Evolutionary conservation across 2,797 vertebrate genomes (phyloP).

Genomic region (Eremophila alpestris): DNA sequence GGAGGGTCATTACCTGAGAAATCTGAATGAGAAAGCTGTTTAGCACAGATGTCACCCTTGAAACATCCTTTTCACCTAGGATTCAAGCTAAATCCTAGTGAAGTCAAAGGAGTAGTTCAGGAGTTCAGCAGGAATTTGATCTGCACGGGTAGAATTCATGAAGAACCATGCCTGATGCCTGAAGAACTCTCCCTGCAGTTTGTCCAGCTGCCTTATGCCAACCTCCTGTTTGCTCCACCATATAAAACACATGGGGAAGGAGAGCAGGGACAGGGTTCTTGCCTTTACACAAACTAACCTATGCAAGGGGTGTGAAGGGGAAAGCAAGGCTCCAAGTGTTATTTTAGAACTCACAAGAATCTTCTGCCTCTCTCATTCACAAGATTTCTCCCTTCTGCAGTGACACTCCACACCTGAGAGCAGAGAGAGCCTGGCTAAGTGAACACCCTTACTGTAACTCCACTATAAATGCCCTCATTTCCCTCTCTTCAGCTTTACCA

Average conservation of each 20-base stretch:
- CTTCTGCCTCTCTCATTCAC: neutral
- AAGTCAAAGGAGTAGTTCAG: neutral
- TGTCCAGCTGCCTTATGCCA: neutral
- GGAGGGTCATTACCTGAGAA: neutral
- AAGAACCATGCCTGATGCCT: neutral
- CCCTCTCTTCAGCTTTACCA: neutral
- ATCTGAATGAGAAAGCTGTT: neutral
- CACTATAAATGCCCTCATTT: neutral
- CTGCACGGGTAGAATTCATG: neutral
- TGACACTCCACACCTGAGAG: neutral
- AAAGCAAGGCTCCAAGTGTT: neutral
- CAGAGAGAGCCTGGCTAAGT: neutral
- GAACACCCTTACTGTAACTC: neutral
- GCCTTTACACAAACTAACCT: neutral
- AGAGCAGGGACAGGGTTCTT: neutral
- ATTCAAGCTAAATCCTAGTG: neutral
- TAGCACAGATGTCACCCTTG: neutral
- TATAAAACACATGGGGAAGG: accelerated
- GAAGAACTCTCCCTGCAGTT: neutral
- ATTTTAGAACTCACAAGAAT: neutral
- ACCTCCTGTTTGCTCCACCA: neutral
- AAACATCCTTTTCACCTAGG: neutral
- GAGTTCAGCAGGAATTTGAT: neutral
- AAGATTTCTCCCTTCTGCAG: neutral
- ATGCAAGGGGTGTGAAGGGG: accelerated